A percentile compares a stretch with the other conserved stretches of the same genome.
phyloP scores from a whole-genome alignment of 2,888 invertebrate species.

The Sarcophaga carnaria region DNA sequence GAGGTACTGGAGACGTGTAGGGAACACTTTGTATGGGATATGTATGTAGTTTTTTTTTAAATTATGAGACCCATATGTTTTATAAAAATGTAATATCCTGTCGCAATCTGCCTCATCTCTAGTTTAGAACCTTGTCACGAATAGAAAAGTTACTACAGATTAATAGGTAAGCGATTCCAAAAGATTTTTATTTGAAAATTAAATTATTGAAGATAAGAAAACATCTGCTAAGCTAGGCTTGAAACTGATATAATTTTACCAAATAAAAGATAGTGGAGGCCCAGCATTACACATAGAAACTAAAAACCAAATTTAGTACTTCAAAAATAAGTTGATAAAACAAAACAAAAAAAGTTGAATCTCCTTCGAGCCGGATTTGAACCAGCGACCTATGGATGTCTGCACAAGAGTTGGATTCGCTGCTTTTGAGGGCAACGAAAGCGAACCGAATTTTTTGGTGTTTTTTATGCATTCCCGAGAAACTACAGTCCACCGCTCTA shows the following conservation, averaged over 20 bases:
- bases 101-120: background rate
- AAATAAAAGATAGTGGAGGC: background rate
- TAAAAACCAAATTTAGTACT: too few species aligned
- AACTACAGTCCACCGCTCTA: conserved; percentile 74
- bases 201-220: too few species aligned
- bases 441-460: conserved; percentile 21
- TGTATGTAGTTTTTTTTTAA: background rate
- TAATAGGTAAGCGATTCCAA: background rate
- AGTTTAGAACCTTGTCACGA: too few species aligned
- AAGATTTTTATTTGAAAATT: background rate
- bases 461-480: conserved; percentile 35
- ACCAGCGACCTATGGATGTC: conserved; percentile 87
- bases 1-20: too few species aligned
- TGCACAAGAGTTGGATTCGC: conserved; percentile 57
- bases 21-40: too few species aligned
- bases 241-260: too few species aligned
- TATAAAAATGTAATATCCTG: background rate
- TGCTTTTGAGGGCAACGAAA: conserved; percentile 28
- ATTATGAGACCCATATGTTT: background rate
- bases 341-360: conserved; percentile 21
- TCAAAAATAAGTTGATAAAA: too few species aligned
- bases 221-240: too few species aligned
- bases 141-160: too few species aligned
- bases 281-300: too few species aligned
- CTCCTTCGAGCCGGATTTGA: conserved; percentile 87